A percentile compares a stretch with the other conserved stretches of the same genome.
Conservation (phyloP, 1,140 invertebrate species). For the Habropoda laboriosa region DNA sequence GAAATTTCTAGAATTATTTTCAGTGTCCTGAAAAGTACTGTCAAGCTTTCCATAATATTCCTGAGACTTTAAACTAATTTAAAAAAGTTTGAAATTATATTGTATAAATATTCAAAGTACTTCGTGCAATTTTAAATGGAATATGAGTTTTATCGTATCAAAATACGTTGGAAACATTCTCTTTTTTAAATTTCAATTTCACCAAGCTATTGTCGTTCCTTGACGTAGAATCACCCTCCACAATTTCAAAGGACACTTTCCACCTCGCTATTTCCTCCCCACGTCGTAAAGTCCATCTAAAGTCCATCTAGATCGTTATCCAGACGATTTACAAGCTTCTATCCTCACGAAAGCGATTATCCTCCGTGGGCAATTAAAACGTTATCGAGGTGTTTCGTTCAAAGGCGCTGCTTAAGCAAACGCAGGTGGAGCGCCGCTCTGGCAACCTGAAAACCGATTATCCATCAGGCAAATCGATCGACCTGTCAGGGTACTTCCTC, state of each 20-base stretch:
- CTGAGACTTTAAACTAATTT: too few relatives aligned
- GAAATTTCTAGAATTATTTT: too few relatives aligned
- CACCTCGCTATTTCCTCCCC: too few relatives aligned
- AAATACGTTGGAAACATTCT: too few relatives aligned
- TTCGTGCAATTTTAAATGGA: too few relatives aligned
- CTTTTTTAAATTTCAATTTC: too few relatives aligned
- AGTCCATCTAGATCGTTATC: neutral
- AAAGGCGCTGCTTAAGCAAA: constrained; percentile 24
- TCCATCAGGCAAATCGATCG: constrained; percentile 36
- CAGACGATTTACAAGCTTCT: neutral
- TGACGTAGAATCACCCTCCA: too few relatives aligned
- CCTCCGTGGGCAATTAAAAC: constrained; percentile 9
- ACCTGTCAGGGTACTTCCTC: neutral
- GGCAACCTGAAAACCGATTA: constrained; percentile 27
- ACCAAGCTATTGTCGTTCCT: neutral
- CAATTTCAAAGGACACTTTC: neutral
- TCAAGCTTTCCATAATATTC: too few relatives aligned
- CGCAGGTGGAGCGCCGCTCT: neutral
- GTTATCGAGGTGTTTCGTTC: constrained; percentile 12
- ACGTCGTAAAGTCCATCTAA: neutral
- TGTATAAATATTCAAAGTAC: too few relatives aligned
- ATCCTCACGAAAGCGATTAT: neutral
- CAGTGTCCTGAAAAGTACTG: too few relatives aligned
- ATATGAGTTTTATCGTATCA: too few relatives aligned
- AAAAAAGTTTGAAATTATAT: too few relatives aligned